Evolutionary conservation across 2,888 invertebrate species (phyloP).

Genomic region (Zeuzera pyrina): DNA sequence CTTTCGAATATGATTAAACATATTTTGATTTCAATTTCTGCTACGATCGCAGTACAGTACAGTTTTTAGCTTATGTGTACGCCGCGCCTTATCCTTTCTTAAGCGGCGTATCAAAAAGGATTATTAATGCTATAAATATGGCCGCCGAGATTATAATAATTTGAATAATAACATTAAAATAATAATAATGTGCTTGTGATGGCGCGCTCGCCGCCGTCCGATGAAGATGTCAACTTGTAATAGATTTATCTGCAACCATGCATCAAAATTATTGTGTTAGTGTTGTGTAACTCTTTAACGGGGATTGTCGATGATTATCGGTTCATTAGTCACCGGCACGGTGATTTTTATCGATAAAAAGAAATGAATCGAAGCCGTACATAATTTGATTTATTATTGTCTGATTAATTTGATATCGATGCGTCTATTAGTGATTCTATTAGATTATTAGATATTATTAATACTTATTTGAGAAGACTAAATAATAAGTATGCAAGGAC

Average conservation of each 20-base stretch:
- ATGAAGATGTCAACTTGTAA: conserved; percentile 54
- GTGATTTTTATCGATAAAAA: conserved; percentile 27
- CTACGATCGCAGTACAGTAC: too few species aligned
- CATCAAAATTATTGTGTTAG: conserved; percentile 42
- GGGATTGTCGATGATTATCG: conserved; percentile 33
- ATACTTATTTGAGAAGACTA: too few species aligned
- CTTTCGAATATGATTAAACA: too few species aligned
- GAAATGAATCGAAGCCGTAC: conserved; percentile 25
- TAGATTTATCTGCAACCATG: conserved; percentile 56
- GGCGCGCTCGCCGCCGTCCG: conserved; percentile 26
- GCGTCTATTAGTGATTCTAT: too few species aligned
- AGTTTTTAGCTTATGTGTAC: too few species aligned
- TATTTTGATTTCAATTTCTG: too few species aligned
- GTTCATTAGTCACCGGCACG: conserved; percentile 42
- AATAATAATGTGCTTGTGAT: conserved; percentile 50
- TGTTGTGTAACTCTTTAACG: conserved; percentile 31
- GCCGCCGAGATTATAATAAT: conserved; percentile 63
- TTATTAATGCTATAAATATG: conserved; percentile 62
- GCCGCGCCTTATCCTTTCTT: conserved; percentile 23
- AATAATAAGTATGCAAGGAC: too few species aligned
- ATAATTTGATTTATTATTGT: conserved; percentile 17
- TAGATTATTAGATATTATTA: too few species aligned
- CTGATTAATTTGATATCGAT: too few species aligned
- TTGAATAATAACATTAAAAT: conserved; percentile 68
- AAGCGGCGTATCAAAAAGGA: conserved; percentile 66